Evolutionary conservation across 2,797 vertebrate genomes (phyloP), one percentile per base, ranked within the genome.

Genomic region (Acipenser transmontanus): DNA sequence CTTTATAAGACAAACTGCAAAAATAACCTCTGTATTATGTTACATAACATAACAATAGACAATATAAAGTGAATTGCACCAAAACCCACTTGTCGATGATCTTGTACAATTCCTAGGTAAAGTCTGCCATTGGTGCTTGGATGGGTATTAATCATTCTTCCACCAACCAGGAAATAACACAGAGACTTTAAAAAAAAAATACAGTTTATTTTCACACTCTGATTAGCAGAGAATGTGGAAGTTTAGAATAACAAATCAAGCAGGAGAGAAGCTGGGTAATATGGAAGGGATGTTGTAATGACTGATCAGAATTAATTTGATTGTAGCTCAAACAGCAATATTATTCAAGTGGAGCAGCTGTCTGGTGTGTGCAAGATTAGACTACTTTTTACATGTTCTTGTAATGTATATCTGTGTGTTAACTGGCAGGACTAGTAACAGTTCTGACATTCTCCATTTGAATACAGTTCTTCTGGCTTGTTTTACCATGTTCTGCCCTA

Each of bases 121-220:
- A 34, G 34, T 34, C 34, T 34, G 34, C 34, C 34, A 34, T 4
- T 34, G 34, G 34, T 34, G 4, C 34, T 34, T 34, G 34, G 34
- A 34, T 34, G 34, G 34, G 4, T 34, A 34, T 34, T 34, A 74
- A 68, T 63, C 63, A 64, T 69, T 69, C 65, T 47, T 50, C 67
- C 56, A 52, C 12, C 13, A 47, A 61, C n/a, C 14, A 62, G 64
- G 66, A 75, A 74, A 74, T 61, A 68, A 67, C 64, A 70, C 20
- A 66, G 34, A 34, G 34, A 71, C 13, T 52, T 4, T 47, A 57
- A 48, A 6, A 59, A 50, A 64, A 60, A 62, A 14, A 8, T 1
- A 34, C 59, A 61, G 76, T 90, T 93, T 91, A 85, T 91, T 91
- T 93, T 91, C 80, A 77, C 86, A 84, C 73, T 84, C 76, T 88